phyloP scores from a whole-genome alignment of 1,140 invertebrate species.

The Macrosteles quadrilineatus region DNA sequence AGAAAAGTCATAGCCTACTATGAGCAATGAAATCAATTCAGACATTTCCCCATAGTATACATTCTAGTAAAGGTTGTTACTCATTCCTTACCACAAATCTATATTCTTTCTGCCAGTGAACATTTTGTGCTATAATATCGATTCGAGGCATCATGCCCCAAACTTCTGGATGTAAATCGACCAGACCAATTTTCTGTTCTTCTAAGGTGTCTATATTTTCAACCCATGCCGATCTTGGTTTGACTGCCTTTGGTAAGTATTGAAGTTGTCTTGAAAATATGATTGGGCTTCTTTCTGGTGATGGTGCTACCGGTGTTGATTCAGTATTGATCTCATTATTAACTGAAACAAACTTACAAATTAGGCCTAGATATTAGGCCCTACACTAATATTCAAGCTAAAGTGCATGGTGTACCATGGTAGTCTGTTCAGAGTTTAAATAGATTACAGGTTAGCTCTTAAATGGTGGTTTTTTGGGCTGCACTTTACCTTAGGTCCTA shows the following conservation, averaged over 20 bases:
- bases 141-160: constrained; percentile 82
- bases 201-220: constrained; percentile 82
- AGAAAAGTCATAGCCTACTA: too few species aligned
- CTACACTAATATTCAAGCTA: too few species aligned
- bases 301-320: neutral
- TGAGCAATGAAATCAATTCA: too few species aligned
- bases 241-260: constrained; percentile 17
- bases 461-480: too few species aligned
- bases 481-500: too few species aligned
- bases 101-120: constrained; percentile 87
- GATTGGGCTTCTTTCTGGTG: neutral
- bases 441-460: too few species aligned
- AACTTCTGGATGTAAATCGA: constrained; percentile 86
- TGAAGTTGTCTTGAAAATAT: constrained; percentile 12
- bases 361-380: too few species aligned
- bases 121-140: constrained; percentile 86
- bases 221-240: constrained; percentile 84
- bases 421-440: too few species aligned
- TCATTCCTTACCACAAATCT: constrained; percentile 76
- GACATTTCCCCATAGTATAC: too few species aligned
- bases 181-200: constrained; percentile 78
- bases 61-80: too few species aligned
- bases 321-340: neutral
- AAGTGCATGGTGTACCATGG: too few species aligned
- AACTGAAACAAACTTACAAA: too few species aligned